Base-by-base conservation (phyloP, 2,113 vertebrate species). In the Oreochromis aureus region DNA sequence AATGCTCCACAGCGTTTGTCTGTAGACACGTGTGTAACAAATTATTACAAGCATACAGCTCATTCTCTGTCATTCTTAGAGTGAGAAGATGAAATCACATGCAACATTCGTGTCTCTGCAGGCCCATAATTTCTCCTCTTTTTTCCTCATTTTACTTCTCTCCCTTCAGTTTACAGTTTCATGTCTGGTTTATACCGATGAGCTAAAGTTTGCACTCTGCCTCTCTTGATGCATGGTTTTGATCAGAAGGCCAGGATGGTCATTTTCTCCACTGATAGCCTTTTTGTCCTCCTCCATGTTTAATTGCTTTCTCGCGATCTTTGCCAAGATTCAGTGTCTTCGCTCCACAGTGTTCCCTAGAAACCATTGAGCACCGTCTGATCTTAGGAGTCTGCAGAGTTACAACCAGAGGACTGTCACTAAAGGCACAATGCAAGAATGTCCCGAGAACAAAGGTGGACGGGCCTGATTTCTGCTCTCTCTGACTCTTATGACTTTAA, bases 361-460 rank as follows among this genome's bases (percentile, higher is more conserved):
- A 97, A 97, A 98, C 97, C 94, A 92, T 88, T 94, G 94, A 96
- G 94, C 90, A 82, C 91, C 85, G 93, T 95, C 94, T 96, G 94
- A 84, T 95, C 94, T 95, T 90, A 95, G 96, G 95, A 94, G 92
- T 91, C 93, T 91, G 94, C 95, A 96, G 96, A 96, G 93, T 95
- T 96, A 94, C 93, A 94, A 86, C 95, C 94, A 93, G 85, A 94
- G 87, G 93, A 90, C 87, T 71, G 91, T 89, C 93, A 83, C 96
- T 96, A 95, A 96, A 97, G 94, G 82, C 89, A 89, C 94, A 90
- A 82, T 88, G 86, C 93, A 97, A 95, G 96, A 97, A 97, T 97
- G 96, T 95, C 89, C 39, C n/a, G 44, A 87, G 92, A 92, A 96
- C 95, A 95, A 96, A 96, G 91, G 93, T 76, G 91, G 91, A 95